phyloP scores from a whole-genome alignment of 2,888 invertebrate species.

The Ichneumoninae sp. region DNA sequence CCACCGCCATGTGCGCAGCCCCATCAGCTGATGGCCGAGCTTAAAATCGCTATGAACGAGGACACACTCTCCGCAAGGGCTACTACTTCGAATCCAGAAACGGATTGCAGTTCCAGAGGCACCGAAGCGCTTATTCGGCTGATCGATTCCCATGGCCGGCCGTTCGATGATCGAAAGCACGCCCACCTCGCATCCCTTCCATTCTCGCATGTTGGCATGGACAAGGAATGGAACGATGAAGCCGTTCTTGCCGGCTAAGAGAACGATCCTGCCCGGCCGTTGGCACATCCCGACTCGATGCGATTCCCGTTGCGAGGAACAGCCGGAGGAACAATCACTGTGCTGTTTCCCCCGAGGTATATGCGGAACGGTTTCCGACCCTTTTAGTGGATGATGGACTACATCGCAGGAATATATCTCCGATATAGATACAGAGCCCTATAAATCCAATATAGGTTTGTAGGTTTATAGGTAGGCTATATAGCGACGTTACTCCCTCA shows the following conservation, averaged over 20 bases:
- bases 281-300: not conserved
- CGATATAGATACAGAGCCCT: not conserved
- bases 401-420: not conserved
- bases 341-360: not conserved
- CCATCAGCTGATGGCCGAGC: constrained; percentile 3
- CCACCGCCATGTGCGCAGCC: constrained; percentile 3
- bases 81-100: not conserved
- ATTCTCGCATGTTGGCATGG: not conserved
- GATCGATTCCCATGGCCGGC: constrained; percentile 54
- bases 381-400: constrained; percentile 3
- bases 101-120: constrained; percentile 34
- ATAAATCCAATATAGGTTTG: not conserved
- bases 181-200: not conserved
- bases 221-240: not conserved
- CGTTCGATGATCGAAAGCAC: constrained; percentile 53
- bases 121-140: constrained; percentile 37
- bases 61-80: constrained; percentile 1
- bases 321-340: not conserved
- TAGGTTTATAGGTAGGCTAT: not conserved
- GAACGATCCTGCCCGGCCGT: not conserved
- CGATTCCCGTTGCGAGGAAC: not conserved
- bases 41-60: constrained; percentile 7
- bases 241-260: not conserved
- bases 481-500: not conserved
- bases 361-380: not conserved